These are phyloP conservation scores for Drosophila basisetae DNA, from an alignment of 2,888 invertebrate species.

Conservation along the genomic window DNA sequence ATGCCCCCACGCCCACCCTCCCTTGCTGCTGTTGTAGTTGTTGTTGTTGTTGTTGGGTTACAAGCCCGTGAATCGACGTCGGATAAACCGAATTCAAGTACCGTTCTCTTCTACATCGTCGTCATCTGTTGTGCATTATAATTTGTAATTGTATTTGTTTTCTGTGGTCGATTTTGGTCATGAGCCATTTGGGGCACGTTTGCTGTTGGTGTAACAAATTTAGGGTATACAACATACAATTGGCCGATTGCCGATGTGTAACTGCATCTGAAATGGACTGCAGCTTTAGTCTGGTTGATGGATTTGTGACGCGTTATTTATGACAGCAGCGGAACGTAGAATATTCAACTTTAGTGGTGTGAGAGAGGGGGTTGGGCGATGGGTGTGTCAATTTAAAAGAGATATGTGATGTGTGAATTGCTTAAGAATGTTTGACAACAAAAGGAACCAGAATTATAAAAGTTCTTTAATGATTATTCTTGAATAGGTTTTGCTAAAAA, in stretches of 20 bases:
- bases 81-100: slow-evolving; percentile 18
- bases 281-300: slow-evolving; percentile 1
- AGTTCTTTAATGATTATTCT: not conserved
- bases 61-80: slow-evolving; percentile 7
- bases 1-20: not conserved
- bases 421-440: not conserved
- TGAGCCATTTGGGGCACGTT: slow-evolving; percentile 42
- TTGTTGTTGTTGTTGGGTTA: not conserved
- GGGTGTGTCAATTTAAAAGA: not conserved
- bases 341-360: not conserved
- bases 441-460: not conserved
- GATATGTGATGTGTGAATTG: not conserved
- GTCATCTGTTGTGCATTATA: slow-evolving; percentile 70
- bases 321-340: not conserved
- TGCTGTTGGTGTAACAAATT: not conserved
- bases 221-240: not conserved
- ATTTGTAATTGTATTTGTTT: slow-evolving; percentile 46
- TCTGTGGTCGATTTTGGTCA: slow-evolving; percentile 25
- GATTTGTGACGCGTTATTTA: slow-evolving; percentile 5
- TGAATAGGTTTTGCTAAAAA: not conserved
- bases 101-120: slow-evolving; percentile 15
- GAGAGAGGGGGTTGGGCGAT: not conserved
- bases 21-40: not conserved
- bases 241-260: not conserved
- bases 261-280: slow-evolving; percentile 1